Evolutionary conservation across 1,140 invertebrate genomes (phyloP), one percentile per base, ranked within the genome.

Genomic region (Calephelis virginiensis): DNA sequence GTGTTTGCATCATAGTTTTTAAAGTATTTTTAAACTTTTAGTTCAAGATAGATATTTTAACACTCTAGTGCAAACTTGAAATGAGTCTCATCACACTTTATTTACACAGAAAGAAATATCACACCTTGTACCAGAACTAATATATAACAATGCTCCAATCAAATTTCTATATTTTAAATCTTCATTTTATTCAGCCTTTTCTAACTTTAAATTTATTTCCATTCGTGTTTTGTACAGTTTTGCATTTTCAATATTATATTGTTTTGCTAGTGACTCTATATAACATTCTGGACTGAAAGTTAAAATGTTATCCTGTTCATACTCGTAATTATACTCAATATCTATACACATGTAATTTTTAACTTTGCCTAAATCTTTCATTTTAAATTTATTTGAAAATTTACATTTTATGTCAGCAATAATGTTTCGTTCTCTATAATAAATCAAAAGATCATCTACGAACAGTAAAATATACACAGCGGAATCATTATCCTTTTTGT

Each of bases 41-140:
- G 82, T 88, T 8, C 67, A 71, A 72, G 79, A 86, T 46, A 86
- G 72, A 81, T 85, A 72, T 70, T 80, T 82, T 66, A 78, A 71
- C 0, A 80, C 17, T 71, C 74, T 73, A 50, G 17, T 13, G 81
- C 86, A 82, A 89, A 86, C 72, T 82, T 83, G 67, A 68, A 88
- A 77, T 88, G 81, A 61, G 75, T 85, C 68, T 66, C 49, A 68
- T 79, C 63, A 69, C 80, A 72, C 70, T 82, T 78, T 86, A 68
- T 73, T 76, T 46, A 75, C 70, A 70, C 50, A 59, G 28, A 17
- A 68, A 11, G 62, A 64, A 11, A 68, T 68, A 61, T 68, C 66
- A 43, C 62, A 66, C 48, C 65, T 71, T 17, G 69, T 71, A n/a
- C 66, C 69, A 0, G 47, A 62, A 64, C 62, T 71, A 65, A 71